Evolutionary conservation across 2,888 invertebrate genomes (phyloP).

Genomic region (Conomelus anceps): DNA sequence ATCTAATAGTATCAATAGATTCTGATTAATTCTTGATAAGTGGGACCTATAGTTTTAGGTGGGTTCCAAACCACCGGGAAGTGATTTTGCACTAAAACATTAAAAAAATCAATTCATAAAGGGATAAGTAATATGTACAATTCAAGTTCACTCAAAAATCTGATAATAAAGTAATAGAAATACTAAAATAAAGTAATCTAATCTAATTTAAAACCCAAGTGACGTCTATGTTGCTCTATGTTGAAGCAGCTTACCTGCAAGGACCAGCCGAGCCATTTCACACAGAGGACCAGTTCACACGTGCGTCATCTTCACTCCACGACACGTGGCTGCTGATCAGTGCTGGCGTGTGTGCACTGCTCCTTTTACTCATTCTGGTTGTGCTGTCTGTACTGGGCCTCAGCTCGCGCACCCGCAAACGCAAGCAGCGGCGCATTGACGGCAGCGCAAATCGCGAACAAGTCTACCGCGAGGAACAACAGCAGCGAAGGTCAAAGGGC

Average conservation of each 20-base stretch:
- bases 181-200: too few relatives aligned
- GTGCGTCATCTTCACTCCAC: slow-evolving; percentile 37
- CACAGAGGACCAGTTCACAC: background rate
- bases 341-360: slow-evolving; percentile 51
- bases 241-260: slow-evolving; percentile 58
- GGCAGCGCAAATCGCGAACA: slow-evolving; percentile 27
- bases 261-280: slow-evolving; percentile 46
- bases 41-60: too few relatives aligned
- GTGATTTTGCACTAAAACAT: too few relatives aligned
- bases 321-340: slow-evolving; percentile 60
- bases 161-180: too few relatives aligned
- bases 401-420: slow-evolving; percentile 25
- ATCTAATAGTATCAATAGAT: too few relatives aligned
- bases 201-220: too few relatives aligned
- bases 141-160: too few relatives aligned
- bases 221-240: background rate
- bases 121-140: too few relatives aligned
- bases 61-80: too few relatives aligned
- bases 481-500: background rate
- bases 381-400: slow-evolving; percentile 36
- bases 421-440: slow-evolving; percentile 20
- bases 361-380: slow-evolving; percentile 52
- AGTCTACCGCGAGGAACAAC: slow-evolving; percentile 26
- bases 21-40: too few relatives aligned
- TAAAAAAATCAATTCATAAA: too few relatives aligned